Base-by-base conservation (phyloP, 1,140 invertebrate species). In the Psilanteris sp. region DNA sequence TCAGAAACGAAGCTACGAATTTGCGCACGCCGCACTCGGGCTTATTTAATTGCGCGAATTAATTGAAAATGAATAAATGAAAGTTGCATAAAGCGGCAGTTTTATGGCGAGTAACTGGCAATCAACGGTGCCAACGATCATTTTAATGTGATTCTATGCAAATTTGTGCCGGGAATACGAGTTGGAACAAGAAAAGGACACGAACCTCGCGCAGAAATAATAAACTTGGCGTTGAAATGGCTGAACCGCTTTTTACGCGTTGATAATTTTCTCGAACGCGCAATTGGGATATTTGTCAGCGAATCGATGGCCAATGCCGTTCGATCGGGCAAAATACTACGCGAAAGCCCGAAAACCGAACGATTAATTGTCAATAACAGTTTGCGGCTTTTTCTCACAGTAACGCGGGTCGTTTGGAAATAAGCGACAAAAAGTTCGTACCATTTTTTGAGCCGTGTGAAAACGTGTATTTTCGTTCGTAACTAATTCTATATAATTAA, bases 51-150 rank as follows among this genome's bases (percentile, higher is more conserved):
- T 34, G 15, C 15, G 24, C 32, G 13, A 37, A 29, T 36, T 57
- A 57, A 44, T 39, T 57, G 24, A 9, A 32, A 43, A 24, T 16
- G 54, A 34, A 57, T 57, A 44, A 57, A 57, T n/a, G 54, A 62
- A 50, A 62, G 34, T 29, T 11, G 24, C 44, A 18, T 50, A 20
- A 62, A 62, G 24, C 41, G 44, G 26, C 34, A 48, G n/a, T 50
- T 50, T 62, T 50, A 50, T 31, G 6, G 24, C 32, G 22, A 16
- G 7, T 61, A 44, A 61, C 22, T 20, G n/a, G 55, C 43, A 20
- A 29, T 61, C 29, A 15, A 20, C 22, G 36, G 22, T 29, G 4
- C n/a, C 43, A 31, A 48, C 48, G 24, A 37, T 37, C 24, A 41
- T 62, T 62, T 44, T 57, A 32, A 24, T 55, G 14, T 16, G 26